These are phyloP conservation scores for Isurus oxyrinchus DNA, from an alignment of 2,113 vertebrate genomes.

Conservation along the genomic window DNA sequence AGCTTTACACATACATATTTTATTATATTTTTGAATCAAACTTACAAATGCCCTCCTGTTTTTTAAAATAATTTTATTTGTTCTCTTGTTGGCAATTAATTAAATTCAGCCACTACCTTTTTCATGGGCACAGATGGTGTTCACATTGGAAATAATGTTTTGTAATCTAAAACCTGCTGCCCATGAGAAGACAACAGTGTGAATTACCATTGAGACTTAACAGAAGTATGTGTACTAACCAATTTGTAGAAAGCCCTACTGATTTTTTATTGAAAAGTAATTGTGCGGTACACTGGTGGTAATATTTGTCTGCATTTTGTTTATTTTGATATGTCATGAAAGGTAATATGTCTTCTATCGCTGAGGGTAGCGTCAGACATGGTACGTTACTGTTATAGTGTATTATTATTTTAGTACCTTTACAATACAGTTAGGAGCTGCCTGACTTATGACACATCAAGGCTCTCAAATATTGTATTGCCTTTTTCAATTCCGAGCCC, in stretches of 20 bases:
- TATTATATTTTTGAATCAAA: neutral
- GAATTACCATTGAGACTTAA: neutral
- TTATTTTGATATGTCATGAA: neutral
- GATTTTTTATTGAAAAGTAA: neutral
- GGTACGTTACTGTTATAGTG: neutral
- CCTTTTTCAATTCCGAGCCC: conserved; percentile 3
- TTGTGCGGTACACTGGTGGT: neutral
- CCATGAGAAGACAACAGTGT: neutral
- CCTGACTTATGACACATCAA: conserved; percentile 28
- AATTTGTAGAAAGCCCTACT: conserved; percentile 12
- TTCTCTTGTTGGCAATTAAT: neutral
- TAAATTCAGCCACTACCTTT: neutral
- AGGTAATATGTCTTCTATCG: neutral
- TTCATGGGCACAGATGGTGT: neutral
- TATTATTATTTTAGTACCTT: neutral
- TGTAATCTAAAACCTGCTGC: neutral
- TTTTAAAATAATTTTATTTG: neutral
- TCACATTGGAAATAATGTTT: neutral
- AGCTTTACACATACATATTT: neutral
- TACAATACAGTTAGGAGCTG: conserved; percentile 19
- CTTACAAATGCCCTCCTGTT: neutral
- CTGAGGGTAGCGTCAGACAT: neutral
- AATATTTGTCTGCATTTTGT: conserved; percentile 13
- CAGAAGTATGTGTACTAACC: neutral
- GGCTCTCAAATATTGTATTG: neutral